phyloP scores from a whole-genome alignment of 1,140 invertebrate genomes.

The Triops cancriformis region DNA sequence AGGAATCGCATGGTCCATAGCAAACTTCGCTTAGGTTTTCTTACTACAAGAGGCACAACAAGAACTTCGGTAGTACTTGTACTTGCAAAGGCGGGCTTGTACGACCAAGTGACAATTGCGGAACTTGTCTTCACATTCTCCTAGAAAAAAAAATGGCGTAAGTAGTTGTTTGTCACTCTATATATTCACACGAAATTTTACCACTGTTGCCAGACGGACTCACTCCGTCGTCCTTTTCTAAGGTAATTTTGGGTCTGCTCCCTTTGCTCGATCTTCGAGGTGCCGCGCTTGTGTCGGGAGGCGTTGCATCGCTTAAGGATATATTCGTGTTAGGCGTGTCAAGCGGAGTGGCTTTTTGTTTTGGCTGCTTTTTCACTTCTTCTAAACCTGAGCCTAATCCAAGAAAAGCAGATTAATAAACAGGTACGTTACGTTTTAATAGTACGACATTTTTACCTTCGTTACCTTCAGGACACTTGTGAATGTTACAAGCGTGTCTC shows the following conservation, averaged over 20 bases:
- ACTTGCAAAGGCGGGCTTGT: slow-evolving; percentile 67
- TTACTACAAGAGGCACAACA: slow-evolving; percentile 61
- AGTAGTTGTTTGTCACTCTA: slow-evolving; percentile 28
- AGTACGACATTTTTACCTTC: background rate
- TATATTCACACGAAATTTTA: background rate
- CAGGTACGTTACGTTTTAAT: background rate
- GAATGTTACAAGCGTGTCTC: slow-evolving; percentile 51
- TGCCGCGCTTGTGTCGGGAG: background rate
- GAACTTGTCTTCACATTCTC: slow-evolving; percentile 60
- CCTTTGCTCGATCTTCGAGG: background rate
- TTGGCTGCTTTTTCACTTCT: background rate
- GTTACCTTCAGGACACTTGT: slow-evolving; percentile 41
- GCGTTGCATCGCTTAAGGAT: background rate
- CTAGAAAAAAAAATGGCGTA: slow-evolving; percentile 33
- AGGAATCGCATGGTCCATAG: background rate
- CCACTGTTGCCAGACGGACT: background rate
- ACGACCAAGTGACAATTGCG: slow-evolving; percentile 63
- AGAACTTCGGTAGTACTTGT: slow-evolving; percentile 65
- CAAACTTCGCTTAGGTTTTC: slow-evolving; percentile 18
- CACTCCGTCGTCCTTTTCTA: background rate
- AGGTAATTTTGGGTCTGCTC: background rate
- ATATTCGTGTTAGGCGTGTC: background rate
- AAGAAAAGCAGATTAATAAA: background rate
- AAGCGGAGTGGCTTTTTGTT: background rate
- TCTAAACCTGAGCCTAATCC: background rate